Evolutionary conservation across 2,113 vertebrate species (phyloP).

Genomic region (Lepus timidus): DNA sequence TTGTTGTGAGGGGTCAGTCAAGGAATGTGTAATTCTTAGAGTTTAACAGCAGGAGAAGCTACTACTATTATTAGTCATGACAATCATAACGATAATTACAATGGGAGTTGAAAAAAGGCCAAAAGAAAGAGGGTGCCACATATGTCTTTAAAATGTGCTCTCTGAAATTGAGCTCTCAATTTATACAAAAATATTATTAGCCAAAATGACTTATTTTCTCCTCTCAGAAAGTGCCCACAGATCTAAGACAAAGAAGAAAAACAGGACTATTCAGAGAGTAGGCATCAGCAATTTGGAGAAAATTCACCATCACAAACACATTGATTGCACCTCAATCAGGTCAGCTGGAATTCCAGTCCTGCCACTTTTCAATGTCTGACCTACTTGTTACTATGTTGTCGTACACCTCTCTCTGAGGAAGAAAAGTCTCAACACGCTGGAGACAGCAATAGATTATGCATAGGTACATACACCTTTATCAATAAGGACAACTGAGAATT

Average conservation of each 20-base stretch:
- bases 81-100: background rate
- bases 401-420: background rate
- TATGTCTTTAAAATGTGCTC: background rate
- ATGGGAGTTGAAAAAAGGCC: background rate
- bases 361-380: background rate
- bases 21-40: background rate
- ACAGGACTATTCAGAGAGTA: background rate
- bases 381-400: background rate
- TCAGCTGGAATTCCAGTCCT: background rate
- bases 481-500: conserved; percentile 31
- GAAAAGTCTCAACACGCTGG: background rate
- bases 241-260: conserved; percentile 11
- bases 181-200: background rate
- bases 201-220: background rate
- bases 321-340: background rate
- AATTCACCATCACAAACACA: background rate
- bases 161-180: conserved; percentile 30
- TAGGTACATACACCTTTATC: conserved; percentile 38
- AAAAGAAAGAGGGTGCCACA: background rate
- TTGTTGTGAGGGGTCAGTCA: background rate
- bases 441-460: conserved; percentile 18
- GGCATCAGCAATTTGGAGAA: conserved; percentile 5
- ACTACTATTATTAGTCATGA: background rate
- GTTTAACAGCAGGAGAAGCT: background rate
- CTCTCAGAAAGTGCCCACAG: conserved; percentile 3